phyloP scores from a whole-genome alignment of 2,797 vertebrate genomes.

The Acipenser ruthenus region DNA sequence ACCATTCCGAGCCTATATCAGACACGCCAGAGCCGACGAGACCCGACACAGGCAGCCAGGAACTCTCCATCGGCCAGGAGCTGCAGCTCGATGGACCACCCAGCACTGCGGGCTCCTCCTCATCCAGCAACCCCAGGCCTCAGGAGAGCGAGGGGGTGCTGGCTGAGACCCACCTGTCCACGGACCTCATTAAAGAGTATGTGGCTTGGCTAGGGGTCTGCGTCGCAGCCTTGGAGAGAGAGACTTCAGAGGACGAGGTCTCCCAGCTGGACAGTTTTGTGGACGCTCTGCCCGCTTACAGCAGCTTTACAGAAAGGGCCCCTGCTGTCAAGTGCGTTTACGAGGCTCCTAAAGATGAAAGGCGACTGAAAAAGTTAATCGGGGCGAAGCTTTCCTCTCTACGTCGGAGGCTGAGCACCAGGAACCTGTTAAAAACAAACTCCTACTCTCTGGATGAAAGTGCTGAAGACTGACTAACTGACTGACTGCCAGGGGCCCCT shows the following conservation, averaged over 20 bases:
- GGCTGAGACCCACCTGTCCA: background rate
- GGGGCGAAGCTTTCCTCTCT: conserved; percentile 54
- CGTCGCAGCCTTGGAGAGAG: conserved; percentile 44
- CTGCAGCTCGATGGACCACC: conserved; percentile 36
- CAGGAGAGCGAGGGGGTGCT: background rate
- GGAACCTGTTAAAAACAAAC: conserved; percentile 34
- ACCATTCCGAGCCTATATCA: conserved; percentile 37
- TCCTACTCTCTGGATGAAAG: conserved; percentile 24
- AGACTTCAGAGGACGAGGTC: conserved; percentile 45
- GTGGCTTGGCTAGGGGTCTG: conserved; percentile 48
- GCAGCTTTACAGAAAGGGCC: conserved; percentile 49
- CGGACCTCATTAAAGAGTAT: conserved; percentile 35
- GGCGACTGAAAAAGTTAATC: conserved; percentile 38
- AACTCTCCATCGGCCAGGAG: conserved; percentile 28
- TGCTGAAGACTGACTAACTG: conserved; percentile 2
- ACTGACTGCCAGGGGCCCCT: background rate
- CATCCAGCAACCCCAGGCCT: conserved; percentile 9
- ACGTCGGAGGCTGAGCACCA: conserved; percentile 42
- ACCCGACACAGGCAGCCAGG: conserved; percentile 34
- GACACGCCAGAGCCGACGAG: conserved; percentile 41
- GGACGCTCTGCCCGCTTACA: conserved; percentile 45
- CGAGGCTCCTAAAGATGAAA: conserved; percentile 32
- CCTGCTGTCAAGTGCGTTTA: conserved; percentile 34
- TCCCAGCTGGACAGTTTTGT: conserved; percentile 38
- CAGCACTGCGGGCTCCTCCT: conserved; percentile 5